Evolutionary conservation across 1,140 invertebrate genomes (phyloP), one percentile per base, ranked within the genome.

Genomic region (Tetragnatha versicolor): DNA sequence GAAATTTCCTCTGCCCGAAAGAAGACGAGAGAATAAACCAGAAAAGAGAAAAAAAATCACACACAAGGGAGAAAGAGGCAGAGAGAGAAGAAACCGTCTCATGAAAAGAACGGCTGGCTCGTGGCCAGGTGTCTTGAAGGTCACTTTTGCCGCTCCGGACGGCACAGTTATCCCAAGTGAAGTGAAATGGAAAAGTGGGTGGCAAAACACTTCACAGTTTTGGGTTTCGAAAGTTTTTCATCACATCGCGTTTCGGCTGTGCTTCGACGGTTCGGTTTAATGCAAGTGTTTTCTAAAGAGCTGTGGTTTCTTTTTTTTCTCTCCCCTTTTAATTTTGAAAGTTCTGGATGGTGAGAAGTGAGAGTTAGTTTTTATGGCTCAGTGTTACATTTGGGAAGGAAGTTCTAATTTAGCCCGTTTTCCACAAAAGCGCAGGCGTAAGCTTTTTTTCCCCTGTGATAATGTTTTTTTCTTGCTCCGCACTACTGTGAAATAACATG

Each of bases 171-270:
- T 75, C 47, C 37, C 55, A 61, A 73, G 49, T 61, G 70, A 73
- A 75, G 70, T 75, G 70, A 75, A 63, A 60, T 75, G 70, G 70
- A 75, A 75, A 75, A 75, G 70, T 75, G 70, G 58, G 70, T 75
- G 70, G 58, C 70, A 75, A 75, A 75, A 75, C 70, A 61, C 58
- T 75, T 75, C 55, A 58, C 70, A 61, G 70, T 75, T 75, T 75
- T 47, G 42, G 29, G 49, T 75, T 75, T 60, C 53, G 70, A 61
- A 61, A 75, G 42, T 60, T 60, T 61, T 45, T 45, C 55, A 63
- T 61, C 53, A 33, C 53, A 49, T 49, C 58, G 47, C 58, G 70
- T 61, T 49, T 75, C 39, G 47, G 68, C 25, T 75, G 37, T 75
- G 70, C 70, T 35, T 63, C 70, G 58, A 2, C 55, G 70, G 25